Conservation (phyloP, 2,113 vertebrate species). For the human region GRCh38 chrX:37727001-37727500, state of each 20-base stretch:
- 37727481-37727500: background rate
- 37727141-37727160: background rate
- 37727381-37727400: background rate
- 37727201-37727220: background rate
- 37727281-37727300: background rate
- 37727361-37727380: background rate
- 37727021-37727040: background rate
- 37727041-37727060: background rate
- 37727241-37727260: background rate
- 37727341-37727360: background rate
- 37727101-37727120: conserved; percentile 2
- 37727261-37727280: background rate
- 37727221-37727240: background rate
- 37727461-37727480: background rate
- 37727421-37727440: background rate
- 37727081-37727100: background rate
- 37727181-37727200: background rate
- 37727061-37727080: background rate
- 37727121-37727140: background rate
- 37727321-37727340: background rate
- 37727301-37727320: background rate
- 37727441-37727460: background rate
- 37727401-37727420: background rate
- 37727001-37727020: background rate
- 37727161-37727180: background rate